Conservation (phyloP, 2,888 invertebrate species). For the Geotrupes spiniger region DNA sequence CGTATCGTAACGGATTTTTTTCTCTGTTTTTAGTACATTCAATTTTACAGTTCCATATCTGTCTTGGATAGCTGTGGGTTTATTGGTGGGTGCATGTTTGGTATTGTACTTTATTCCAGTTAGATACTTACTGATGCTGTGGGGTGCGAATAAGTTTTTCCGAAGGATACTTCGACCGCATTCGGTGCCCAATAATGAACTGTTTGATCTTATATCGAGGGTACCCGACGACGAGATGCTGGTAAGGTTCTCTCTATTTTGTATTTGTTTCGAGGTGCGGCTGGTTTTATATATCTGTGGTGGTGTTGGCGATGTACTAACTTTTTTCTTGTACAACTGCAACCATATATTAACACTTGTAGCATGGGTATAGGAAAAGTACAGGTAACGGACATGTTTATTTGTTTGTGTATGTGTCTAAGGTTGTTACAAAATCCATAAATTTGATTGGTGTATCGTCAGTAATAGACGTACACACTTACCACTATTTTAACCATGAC, state of each 20-base stretch:
- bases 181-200: constrained; percentile 95
- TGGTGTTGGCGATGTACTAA: constrained; percentile 10
- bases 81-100: constrained; percentile 68
- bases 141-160: constrained; percentile 94
- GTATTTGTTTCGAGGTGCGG: constrained; percentile 17
- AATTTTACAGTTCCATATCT: constrained; percentile 97
- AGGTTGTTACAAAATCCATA: too few species aligned
- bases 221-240: constrained; percentile 93
- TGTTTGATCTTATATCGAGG: constrained; percentile 89
- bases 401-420: not conserved
- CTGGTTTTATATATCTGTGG: constrained; percentile 6
- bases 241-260: constrained; percentile 56
- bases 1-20: not conserved
- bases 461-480: too few species aligned
- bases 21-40: constrained; percentile 70
- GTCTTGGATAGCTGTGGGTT: constrained; percentile 84
- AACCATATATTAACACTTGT: constrained; percentile 20
- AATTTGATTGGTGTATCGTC: too few species aligned
- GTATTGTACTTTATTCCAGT: constrained; percentile 88
- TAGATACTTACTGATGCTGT: constrained; percentile 83
- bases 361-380: constrained; percentile 9
- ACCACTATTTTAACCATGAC: too few species aligned
- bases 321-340: constrained; percentile 6
- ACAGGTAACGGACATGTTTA: constrained; percentile 1
- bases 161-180: constrained; percentile 90